A percentile compares a stretch with the other conserved stretches of the same genome.
phyloP scores from a whole-genome alignment of 2,888 invertebrate species.

The Eudasyphora cyanicolor region DNA sequence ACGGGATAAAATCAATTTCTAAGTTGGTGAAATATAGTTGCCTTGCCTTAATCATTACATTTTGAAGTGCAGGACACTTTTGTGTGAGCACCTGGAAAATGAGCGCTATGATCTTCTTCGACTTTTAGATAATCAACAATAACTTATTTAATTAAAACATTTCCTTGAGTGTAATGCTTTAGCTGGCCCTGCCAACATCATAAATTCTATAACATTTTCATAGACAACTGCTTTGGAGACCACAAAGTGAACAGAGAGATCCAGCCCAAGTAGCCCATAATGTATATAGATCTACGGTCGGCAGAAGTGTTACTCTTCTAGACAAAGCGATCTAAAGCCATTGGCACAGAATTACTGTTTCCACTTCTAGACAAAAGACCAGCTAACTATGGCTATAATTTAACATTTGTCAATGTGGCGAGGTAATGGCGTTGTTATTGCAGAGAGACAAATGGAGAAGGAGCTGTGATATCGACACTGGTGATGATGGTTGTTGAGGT shows the following conservation, averaged over 20 bases:
- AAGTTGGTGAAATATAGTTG: no score
- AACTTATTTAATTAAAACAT: background rate
- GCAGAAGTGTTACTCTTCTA: background rate
- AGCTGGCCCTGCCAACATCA: constrained; percentile 54
- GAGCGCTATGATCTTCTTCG: no score
- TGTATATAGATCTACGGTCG: background rate
- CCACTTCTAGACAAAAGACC: constrained; percentile 27
- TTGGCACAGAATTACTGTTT: constrained; percentile 39
- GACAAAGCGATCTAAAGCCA: background rate
- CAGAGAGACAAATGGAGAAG: background rate
- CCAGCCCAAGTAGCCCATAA: background rate
- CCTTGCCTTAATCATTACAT: no score
- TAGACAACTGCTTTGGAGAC: background rate
- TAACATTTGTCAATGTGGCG: constrained; percentile 48
- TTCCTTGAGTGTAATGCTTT: constrained; percentile 8
- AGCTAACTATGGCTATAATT: constrained; percentile 42
- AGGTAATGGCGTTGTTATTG: constrained; percentile 24
- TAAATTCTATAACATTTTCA: constrained; percentile 50
- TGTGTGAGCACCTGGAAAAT: no score
- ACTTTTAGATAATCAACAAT: background rate
- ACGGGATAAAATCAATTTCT: no score
- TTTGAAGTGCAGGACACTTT: no score
- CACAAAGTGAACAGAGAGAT: background rate
- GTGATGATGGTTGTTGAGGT: background rate
- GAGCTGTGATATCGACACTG: background rate